Conservation (phyloP, 2,888 invertebrate genomes). For the Cartodere bifasciata region DNA sequence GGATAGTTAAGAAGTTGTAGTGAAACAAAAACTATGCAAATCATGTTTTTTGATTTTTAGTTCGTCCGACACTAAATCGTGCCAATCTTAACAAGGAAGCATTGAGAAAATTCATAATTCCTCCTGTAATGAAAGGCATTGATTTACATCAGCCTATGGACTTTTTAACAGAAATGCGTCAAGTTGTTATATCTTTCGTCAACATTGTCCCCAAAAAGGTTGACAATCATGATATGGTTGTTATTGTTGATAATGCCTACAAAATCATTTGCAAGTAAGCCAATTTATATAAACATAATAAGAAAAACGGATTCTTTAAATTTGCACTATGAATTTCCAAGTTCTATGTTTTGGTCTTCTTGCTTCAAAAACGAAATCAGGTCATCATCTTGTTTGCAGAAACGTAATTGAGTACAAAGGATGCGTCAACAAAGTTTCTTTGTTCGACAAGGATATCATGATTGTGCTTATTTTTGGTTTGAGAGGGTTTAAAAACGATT, state of each 20-base stretch:
- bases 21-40: too few species aligned
- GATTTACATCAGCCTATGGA: conserved; percentile 56
- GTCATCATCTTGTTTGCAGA: conserved; percentile 16
- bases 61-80: conserved; percentile 37
- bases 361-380: conserved; percentile 24
- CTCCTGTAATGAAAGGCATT: conserved; percentile 47
- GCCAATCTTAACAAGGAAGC: conserved; percentile 34
- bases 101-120: conserved; percentile 43
- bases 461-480: conserved; percentile 60
- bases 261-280: background rate
- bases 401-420: conserved; percentile 38
- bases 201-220: conserved; percentile 41
- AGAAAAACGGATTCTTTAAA: too few species aligned
- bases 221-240: background rate
- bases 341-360: conserved; percentile 33
- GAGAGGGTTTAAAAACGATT: conserved; percentile 56
- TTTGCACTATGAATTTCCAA: background rate
- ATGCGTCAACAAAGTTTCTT: conserved; percentile 52
- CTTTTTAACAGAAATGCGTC: conserved; percentile 59
- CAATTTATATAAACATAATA: too few species aligned
- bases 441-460: conserved; percentile 62
- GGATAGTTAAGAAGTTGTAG: too few species aligned
- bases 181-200: conserved; percentile 54
- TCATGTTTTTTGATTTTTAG: conserved; percentile 30
- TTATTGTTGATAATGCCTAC: background rate